Evolutionary conservation across 2,888 invertebrate species (phyloP), one percentile per base, ranked within the genome.

Genomic region (Gibbula magus): DNA sequence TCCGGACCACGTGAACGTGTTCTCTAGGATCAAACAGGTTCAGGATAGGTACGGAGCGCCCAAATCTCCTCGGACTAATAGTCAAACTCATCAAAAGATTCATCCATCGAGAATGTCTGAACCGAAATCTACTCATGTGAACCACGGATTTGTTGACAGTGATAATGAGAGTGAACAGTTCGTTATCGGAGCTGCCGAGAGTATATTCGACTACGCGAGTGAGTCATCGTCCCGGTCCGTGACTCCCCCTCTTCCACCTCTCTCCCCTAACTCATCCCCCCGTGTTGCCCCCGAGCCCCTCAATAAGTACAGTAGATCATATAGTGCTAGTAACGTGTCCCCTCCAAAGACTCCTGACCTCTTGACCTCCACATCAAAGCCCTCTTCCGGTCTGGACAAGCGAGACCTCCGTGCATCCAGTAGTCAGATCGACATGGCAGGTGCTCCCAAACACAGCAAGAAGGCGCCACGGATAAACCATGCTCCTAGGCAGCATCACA

Each of bases 201-300:
- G 88, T 81, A 88, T 89, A 32, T 89, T 89, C 82, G 88, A 89
- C 79, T 88, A 87, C 35, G 83, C 82, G 51, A 86, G 86, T 74
- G 88, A 87, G 73, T 83, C 83, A 22, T 86, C 88, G 10, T 85
- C 88, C 10, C 80, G 85, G 16, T 89, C 90, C 13, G 86, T 88
- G n/a, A 90, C 89, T 18, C 88, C 88, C 7, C 90, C 90, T 35
- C 84, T 89, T 56, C 89, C 88, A 53, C 89, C 89, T 25, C 84
- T 89, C 20, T 90, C 90, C 56, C 88, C 87, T 2, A 83, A 85
- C 61, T 85, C 87, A 75, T 84, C 88, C 39, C 86, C 87, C 7
- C 86, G 88, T 20, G 85, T 82, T 4, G 29, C 53, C 10, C 86
- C 88, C 10, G 86, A 83, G n/a, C 67, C 75, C n/a, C 79, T 84